These are phyloP conservation scores for Halcyon senegalensis DNA, from an alignment of 2,113 vertebrate genomes.

Conservation along the genomic window DNA sequence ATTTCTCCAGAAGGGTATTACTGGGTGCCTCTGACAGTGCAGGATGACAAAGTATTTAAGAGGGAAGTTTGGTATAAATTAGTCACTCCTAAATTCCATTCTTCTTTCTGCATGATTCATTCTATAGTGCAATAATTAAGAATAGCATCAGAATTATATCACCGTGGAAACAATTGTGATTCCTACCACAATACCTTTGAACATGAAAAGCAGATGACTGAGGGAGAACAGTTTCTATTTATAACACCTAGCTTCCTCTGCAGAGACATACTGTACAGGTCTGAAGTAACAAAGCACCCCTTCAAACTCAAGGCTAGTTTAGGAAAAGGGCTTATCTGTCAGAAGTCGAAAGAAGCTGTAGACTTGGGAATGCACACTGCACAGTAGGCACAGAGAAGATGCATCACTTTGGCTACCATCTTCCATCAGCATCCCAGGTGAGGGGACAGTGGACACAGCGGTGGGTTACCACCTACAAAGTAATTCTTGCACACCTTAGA, in stretches of 20 bases:
- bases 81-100: not conserved
- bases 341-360: not conserved
- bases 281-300: not conserved
- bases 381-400: not conserved
- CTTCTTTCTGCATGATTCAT: not conserved
- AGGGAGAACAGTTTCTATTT: not conserved
- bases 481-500: not conserved
- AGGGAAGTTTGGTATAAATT: not conserved
- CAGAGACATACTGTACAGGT: not conserved
- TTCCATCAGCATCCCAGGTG: not conserved
- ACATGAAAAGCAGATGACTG: slow-evolving; percentile 17
- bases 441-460: not conserved
- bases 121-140: slow-evolving; percentile 2
- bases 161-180: slow-evolving; percentile 16
- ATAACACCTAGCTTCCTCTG: not conserved
- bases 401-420: not conserved
- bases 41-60: slow-evolving; percentile 23
- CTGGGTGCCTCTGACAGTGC: not conserved
- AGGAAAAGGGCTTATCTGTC: not conserved
- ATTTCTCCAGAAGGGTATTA: not conserved
- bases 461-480: accelerated
- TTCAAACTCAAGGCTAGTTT: not conserved
- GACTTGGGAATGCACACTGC: not conserved
- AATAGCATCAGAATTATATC: not conserved
- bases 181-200: not conserved